Conservation (phyloP, 2,797 vertebrate species). For the Kryptolebias ocellatus region DNA sequence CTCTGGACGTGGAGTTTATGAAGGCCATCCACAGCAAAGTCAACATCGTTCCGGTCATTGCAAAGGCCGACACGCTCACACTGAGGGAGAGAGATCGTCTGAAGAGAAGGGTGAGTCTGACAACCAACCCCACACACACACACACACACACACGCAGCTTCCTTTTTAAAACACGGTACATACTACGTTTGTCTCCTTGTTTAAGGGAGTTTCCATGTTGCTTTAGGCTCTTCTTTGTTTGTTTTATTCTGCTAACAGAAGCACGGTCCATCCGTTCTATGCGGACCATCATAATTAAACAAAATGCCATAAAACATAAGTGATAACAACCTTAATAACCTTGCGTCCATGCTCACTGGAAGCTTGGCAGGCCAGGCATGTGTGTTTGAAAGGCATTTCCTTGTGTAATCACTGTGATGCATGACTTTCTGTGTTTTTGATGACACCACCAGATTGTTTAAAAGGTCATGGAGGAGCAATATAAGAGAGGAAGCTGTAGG, state of each 20-base stretch:
- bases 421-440: constrained; percentile 30
- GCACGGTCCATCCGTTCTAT: constrained; percentile 41
- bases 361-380: constrained; percentile 9
- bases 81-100: constrained; percentile 88
- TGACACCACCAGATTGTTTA: constrained; percentile 42
- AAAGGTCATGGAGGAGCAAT: constrained; percentile 31
- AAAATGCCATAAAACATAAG: constrained; percentile 16
- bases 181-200: not conserved
- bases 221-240: constrained; percentile 6
- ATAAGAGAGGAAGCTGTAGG: constrained; percentile 40
- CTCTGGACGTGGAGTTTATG: constrained; percentile 90
- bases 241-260: constrained; percentile 27
- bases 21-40: constrained; percentile 91
- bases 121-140: not conserved
- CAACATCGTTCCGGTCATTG: constrained; percentile 89
- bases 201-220: not conserved
- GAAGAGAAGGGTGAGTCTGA: constrained; percentile 87
- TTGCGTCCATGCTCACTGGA: constrained; percentile 17
- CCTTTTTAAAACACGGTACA: too few relatives aligned
- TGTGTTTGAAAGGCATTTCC: constrained; percentile 26
- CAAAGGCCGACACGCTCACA: constrained; percentile 88
- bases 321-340: constrained; percentile 14
- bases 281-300: not conserved
- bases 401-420: constrained; percentile 12
- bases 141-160: not conserved